Percentiles rank a stretch among this genome's conserved stretches.
Conservation (phyloP, 2,113 vertebrate species). For the Laterallus jamaicensis region DNA sequence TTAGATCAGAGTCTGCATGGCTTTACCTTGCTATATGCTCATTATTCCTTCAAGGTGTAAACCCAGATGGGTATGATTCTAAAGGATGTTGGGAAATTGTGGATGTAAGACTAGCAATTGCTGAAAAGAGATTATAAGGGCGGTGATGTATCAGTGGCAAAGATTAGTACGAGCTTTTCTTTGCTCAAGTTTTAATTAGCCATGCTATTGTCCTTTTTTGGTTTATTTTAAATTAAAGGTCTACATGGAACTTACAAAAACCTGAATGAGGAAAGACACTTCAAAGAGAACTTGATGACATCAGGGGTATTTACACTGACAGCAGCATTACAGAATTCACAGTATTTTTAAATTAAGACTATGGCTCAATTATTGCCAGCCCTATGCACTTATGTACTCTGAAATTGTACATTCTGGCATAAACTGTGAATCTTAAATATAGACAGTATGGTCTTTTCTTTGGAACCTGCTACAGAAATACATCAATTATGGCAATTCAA, state of each 20-base stretch:
- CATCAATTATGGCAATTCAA: background rate
- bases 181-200: slow-evolving; percentile 14
- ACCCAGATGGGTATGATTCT: background rate
- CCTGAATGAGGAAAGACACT: background rate
- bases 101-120: background rate
- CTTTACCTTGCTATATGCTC: background rate
- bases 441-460: slow-evolving; percentile 4
- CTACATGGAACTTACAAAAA: slow-evolving; percentile 12
- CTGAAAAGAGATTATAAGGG: background rate
- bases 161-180: background rate
- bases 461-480: slow-evolving; percentile 31
- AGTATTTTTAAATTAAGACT: slow-evolving; percentile 48
- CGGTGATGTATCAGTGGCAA: background rate
- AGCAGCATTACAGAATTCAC: background rate
- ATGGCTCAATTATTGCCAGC: slow-evolving; percentile 27
- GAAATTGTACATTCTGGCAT: slow-evolving; percentile 21
- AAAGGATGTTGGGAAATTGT: background rate
- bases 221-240: slow-evolving; percentile 19
- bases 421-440: slow-evolving; percentile 10
- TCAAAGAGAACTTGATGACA: slow-evolving; percentile 19
- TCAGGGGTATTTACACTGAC: slow-evolving; percentile 18
- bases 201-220: background rate
- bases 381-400: background rate
- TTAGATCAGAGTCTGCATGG: background rate
- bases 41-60: background rate